phyloP scores from a whole-genome alignment of 2,113 vertebrate genomes.

The Gasterosteus aculeatus region DNA sequence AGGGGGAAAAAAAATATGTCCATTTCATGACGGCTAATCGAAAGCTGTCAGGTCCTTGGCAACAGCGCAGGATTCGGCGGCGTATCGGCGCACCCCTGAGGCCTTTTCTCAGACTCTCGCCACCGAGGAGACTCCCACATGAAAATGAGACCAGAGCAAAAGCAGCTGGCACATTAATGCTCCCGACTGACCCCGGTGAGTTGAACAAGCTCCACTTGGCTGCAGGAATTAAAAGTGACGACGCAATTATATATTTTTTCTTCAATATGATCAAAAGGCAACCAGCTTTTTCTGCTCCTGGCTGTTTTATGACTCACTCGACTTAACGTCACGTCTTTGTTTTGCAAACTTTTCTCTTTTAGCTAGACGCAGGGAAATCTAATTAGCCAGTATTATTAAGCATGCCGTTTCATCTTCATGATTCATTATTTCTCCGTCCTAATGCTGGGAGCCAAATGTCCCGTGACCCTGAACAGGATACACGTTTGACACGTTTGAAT shows the following conservation, averaged over 20 bases:
- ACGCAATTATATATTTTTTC: constrained; percentile 35
- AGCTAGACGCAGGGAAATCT: constrained; percentile 22
- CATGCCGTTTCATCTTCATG: constrained; percentile 30
- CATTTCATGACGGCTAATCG: constrained; percentile 22
- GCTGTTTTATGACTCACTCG: constrained; percentile 47
- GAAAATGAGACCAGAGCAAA: constrained; percentile 1
- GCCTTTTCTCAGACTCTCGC: constrained; percentile 16
- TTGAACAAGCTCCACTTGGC: constrained; percentile 29
- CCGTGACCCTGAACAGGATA: background rate
- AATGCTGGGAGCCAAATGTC: background rate
- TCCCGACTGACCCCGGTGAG: constrained; percentile 22
- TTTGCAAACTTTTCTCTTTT: constrained; percentile 33
- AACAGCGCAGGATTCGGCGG: constrained; percentile 11
- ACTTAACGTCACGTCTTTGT: constrained; percentile 9
- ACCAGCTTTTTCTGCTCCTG: constrained; percentile 42
- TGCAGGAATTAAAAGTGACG: constrained; percentile 32
- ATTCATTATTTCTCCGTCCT: constrained; percentile 41
- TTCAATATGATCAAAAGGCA: constrained; percentile 52
- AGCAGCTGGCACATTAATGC: constrained; percentile 26
- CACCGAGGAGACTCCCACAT: background rate
- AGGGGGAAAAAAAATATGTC: constrained; percentile 8
- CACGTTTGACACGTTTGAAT: constrained; percentile 12
- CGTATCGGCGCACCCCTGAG: constrained; percentile 20
- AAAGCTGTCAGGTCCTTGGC: constrained; percentile 33
- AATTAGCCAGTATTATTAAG: constrained; percentile 48